Conservation (phyloP, 2,113 vertebrate species). For the Herpetotheres cachinnans region DNA sequence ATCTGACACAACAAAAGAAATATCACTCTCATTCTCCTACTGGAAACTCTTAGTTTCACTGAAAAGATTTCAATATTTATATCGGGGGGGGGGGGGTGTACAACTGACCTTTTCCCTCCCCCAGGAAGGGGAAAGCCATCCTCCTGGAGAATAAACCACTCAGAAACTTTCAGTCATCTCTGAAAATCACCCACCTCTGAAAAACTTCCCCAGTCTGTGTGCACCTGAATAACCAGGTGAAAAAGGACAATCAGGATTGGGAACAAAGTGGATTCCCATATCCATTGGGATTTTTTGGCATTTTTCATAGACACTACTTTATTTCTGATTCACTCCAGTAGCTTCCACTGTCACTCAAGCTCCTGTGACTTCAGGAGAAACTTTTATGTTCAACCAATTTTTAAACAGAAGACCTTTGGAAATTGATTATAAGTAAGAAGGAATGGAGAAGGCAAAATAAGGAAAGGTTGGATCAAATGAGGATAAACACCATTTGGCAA, state of each 20-base stretch:
- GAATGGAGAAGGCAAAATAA: not conserved
- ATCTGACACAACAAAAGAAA: not conserved
- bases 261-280: not conserved
- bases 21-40: not conserved
- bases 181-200: not conserved
- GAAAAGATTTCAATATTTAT: not conserved
- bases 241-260: not conserved
- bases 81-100: no score
- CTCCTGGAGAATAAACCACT: not conserved
- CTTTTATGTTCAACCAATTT: not conserved
- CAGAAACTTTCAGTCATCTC: not conserved
- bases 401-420: not conserved
- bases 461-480: not conserved
- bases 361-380: not conserved
- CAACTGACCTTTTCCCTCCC: not conserved
- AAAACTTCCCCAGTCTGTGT: not conserved
- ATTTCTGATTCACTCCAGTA: not conserved
- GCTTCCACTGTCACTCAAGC: not conserved
- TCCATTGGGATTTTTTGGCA: not conserved
- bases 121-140: not conserved
- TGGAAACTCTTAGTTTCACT: not conserved
- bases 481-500: not conserved
- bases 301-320: not conserved
- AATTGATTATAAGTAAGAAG: not conserved
- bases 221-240: not conserved